Base-by-base conservation (phyloP, 2,113 vertebrate species). In the Embiotoca jacksoni region DNA sequence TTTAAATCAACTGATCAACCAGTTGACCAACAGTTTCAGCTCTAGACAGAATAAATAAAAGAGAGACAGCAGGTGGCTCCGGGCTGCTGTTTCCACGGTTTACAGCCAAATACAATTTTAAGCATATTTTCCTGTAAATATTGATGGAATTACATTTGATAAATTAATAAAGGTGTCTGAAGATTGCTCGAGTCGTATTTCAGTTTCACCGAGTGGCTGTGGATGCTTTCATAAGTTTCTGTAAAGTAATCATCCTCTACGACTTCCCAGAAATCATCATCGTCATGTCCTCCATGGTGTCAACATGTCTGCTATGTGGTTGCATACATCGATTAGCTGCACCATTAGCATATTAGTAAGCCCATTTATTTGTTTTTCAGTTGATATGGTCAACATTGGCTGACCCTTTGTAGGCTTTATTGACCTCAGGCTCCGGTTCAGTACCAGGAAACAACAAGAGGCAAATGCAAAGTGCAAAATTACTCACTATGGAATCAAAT, bases 291-390 rank as follows among this genome's bases (percentile, higher is more conserved):
- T 36, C 54, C 7, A 2, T 23, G 7, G 56, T 55, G 57, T 60
- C 70, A 5, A 6, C 58, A n/a, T 30, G 61, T 70, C 33, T 75
- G 3, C 62, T 35, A 0, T 23, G 76, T 2, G 80, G 53, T 16
- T 47, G 46, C 37, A 30, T n/a, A 37, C 30, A 56, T 60, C 67
- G 61, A 77, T 80, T 75, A 80, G 57, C 15, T 50, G 37, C 23
- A 23, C 52, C 33, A 55, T 64, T 50, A 41, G 16, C 59, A 62
- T 46, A 8, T 49, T 41, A 65, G 61, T 35, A 35, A 23, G 32
- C 47, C 44, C 35, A 55, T 72, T 78, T 35, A 47, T 64, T 67
- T 50, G 33, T 33, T 44, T 53, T 52, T 63, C 0, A 30, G 67
- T 35, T 41, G 49, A 50, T 62, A 35, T 39, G 41, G 60, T 13